Conservation (phyloP, 2,888 invertebrate genomes). For the Cyclophora albipunctata region DNA sequence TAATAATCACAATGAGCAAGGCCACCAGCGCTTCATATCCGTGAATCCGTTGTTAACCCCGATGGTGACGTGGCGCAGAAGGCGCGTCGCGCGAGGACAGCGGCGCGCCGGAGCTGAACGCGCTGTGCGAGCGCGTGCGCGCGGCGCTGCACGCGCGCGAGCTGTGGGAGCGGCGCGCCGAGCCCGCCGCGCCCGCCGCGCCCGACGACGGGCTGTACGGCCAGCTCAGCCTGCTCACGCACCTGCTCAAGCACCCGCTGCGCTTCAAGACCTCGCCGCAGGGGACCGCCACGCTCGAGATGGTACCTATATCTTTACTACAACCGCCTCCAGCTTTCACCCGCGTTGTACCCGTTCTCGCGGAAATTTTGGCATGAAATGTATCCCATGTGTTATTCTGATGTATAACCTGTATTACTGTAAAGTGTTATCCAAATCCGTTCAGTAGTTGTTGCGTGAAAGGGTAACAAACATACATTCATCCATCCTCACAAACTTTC, state of each 20-base stretch:
- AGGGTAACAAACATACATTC: background rate
- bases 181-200: conserved; percentile 82
- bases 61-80: conserved; percentile 28
- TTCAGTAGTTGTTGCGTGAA: too few relatives aligned
- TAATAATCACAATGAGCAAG: too few relatives aligned
- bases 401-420: too few relatives aligned
- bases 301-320: conserved; percentile 48
- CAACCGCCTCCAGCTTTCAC: background rate
- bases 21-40: too few relatives aligned
- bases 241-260: conserved; percentile 91
- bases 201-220: conserved; percentile 95
- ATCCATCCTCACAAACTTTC: too few relatives aligned
- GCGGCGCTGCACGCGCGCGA: conserved; percentile 85
- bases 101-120: conserved; percentile 78
- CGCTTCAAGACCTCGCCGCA: conserved; percentile 87
- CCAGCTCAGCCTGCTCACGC: conserved; percentile 88
- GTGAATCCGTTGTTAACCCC: too few relatives aligned
- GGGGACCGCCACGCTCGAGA: conserved; percentile 79
- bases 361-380: too few relatives aligned
- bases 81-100: conserved; percentile 66
- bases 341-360: too few relatives aligned
- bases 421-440: too few relatives aligned
- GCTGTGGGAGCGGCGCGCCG: conserved; percentile 86
- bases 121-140: conserved; percentile 82
- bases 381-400: too few relatives aligned